Base-by-base conservation (phyloP, 2,797 vertebrate genomes). In the Choloepus didactylus region DNA sequence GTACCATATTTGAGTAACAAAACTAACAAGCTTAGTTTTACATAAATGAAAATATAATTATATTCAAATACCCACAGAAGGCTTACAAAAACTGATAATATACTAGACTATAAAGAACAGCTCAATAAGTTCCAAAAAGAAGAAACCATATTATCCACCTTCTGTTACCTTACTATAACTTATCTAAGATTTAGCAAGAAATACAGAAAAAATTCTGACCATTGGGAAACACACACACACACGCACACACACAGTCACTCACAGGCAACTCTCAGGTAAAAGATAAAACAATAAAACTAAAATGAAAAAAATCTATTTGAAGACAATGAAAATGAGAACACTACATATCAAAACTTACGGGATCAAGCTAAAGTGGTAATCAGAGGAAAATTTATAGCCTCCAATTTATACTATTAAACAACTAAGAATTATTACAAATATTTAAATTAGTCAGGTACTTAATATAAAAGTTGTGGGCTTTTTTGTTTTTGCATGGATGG, bases 381-480 rank as follows among this genome's bases (percentile, higher is more conserved):
- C 83, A 82, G 86, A 94, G 93, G 73, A 90, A 95, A 93, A 93
- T 41, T 49, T 72, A 79, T 41, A 93, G 91, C 86, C 66, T 59
- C 91, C 29, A 60, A 73, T 77, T 31, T 67, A 80, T 76, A 31
- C 51, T 60, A 56, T 66, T 87, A 64, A 91, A 60, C 18, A 29
- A 79, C 51, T 54, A 66, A 87, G 38, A 59, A 44, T 67, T n/a
- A 69, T 31, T 62, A 59, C 35, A 89, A 49, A 70, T 23, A 70
- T 21, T 59, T 38, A 29, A 46, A 27, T 62, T n/a, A 89, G 31
- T 8, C 29, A 64, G 88, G 38, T n/a, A 51, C 14, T 62, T 66
- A 76, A 21, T 19, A 60, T 25, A 19, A 46, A 72, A 87, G 76
- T 6, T 14, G n/a, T 60, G 27, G 44, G 72, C 3, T 46, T 46